These are phyloP conservation scores for Morus bassanus DNA, from an alignment of 2,797 vertebrate species.

Conservation along the genomic window DNA sequence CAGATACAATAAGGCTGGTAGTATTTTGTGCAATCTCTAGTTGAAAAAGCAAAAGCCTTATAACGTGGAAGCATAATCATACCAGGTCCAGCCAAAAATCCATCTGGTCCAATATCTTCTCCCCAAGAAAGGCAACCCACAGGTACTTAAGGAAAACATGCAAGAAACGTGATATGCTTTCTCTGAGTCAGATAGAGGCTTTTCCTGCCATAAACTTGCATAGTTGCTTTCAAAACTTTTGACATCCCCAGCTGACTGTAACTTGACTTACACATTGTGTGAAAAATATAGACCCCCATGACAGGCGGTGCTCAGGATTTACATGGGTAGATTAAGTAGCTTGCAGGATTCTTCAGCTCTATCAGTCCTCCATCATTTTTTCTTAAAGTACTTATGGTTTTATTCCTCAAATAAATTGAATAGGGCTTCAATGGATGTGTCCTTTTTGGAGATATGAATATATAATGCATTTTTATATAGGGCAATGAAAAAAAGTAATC, in stretches of 20 bases:
- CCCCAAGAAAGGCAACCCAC: neutral
- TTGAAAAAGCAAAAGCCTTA: neutral
- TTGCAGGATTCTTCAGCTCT: neutral
- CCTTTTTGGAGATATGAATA: neutral
- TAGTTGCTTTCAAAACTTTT: neutral
- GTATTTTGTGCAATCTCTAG: neutral
- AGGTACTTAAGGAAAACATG: neutral
- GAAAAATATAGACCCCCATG: neutral
- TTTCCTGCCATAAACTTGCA: neutral
- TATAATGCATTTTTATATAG: neutral
- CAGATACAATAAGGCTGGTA: neutral
- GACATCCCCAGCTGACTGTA: neutral
- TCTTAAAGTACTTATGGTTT: neutral
- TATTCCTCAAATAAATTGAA: neutral
- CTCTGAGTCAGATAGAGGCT: neutral
- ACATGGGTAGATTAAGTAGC: neutral
- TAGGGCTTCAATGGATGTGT: neutral
- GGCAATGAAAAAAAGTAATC: neutral
- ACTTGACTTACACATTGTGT: neutral
- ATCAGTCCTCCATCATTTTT: neutral
- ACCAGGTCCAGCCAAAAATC: neutral
- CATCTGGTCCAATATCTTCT: neutral
- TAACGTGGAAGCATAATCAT: neutral
- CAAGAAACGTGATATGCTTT: neutral
- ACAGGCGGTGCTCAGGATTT: neutral